phyloP scores from a whole-genome alignment of 2,113 vertebrate species.

The Amphilophus citrinellus region DNA sequence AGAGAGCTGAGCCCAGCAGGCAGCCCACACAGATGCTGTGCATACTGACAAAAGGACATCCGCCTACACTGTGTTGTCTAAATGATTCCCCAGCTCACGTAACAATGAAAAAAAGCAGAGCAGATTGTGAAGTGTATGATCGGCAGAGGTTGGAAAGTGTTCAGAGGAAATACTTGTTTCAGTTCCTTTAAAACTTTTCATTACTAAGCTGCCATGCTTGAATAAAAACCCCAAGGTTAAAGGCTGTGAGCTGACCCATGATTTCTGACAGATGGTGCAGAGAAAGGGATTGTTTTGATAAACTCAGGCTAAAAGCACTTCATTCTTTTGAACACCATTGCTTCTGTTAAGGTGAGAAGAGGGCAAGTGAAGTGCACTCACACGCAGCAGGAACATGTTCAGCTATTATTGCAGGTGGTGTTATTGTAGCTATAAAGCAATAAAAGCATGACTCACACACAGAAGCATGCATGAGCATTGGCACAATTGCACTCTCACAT shows the following conservation, averaged over 20 bases:
- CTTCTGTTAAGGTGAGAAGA: slow-evolving; percentile 53
- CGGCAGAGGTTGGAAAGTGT: slow-evolving; percentile 63
- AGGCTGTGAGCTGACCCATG: slow-evolving; percentile 34
- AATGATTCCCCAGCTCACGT: slow-evolving; percentile 77
- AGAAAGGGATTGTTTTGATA: slow-evolving; percentile 58
- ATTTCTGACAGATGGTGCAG: slow-evolving; percentile 53
- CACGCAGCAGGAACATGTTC: slow-evolving; percentile 45
- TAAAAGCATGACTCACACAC: slow-evolving; percentile 31
- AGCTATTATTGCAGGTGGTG: slow-evolving; percentile 50
- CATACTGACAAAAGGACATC: slow-evolving; percentile 80
- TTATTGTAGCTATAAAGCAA: slow-evolving; percentile 53
- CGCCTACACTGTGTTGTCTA: slow-evolving; percentile 77
- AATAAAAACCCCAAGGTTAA: slow-evolving; percentile 43
- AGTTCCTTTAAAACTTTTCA: slow-evolving; percentile 67
- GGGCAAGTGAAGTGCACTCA: slow-evolving; percentile 43
- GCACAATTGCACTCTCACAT: slow-evolving; percentile 6
- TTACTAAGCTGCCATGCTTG: slow-evolving; percentile 25
- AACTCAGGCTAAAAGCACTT: slow-evolving; percentile 37
- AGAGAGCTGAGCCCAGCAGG: slow-evolving; percentile 75
- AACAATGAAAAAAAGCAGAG: slow-evolving; percentile 63
- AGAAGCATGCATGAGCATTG: neutral
- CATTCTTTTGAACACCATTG: slow-evolving; percentile 25
- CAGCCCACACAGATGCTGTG: slow-evolving; percentile 77
- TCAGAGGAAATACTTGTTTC: slow-evolving; percentile 66
- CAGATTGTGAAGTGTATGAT: slow-evolving; percentile 74